phyloP scores from a whole-genome alignment of 2,888 invertebrate species.

The Drosophila nr. fundita region DNA sequence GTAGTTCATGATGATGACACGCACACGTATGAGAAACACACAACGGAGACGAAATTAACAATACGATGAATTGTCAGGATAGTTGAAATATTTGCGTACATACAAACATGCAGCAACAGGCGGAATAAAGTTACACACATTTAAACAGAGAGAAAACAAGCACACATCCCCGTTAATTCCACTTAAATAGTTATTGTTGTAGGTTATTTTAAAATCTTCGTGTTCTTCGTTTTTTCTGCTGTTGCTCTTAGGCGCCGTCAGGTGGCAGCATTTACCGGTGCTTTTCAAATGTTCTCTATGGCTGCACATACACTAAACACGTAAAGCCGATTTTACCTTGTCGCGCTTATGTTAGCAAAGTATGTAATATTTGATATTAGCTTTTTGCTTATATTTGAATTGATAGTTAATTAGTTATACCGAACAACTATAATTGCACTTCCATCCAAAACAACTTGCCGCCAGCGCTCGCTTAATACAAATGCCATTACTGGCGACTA shows the following conservation, averaged over 20 bases:
- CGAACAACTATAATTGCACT: slow-evolving; percentile 14
- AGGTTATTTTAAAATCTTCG: slow-evolving; percentile 4
- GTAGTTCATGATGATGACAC: slow-evolving; percentile 26
- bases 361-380: not conserved
- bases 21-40: slow-evolving; percentile 13
- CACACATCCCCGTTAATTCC: slow-evolving; percentile 21
- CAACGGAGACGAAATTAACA: slow-evolving; percentile 11
- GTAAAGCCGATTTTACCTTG: slow-evolving; percentile 4
- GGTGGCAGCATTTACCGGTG: slow-evolving; percentile 18
- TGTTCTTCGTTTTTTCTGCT: not conserved
- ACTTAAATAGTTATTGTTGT: slow-evolving; percentile 29
- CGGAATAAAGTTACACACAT: not conserved
- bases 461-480: slow-evolving; percentile 26
- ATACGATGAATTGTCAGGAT: slow-evolving; percentile 10
- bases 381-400: slow-evolving; percentile 7
- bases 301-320: slow-evolving; percentile 2
- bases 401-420: slow-evolving; percentile 23
- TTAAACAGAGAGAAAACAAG: slow-evolving; percentile 10
- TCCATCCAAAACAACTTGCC: slow-evolving; percentile 23
- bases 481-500: slow-evolving; percentile 37
- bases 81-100: slow-evolving; percentile 1
- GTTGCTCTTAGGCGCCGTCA: slow-evolving; percentile 6
- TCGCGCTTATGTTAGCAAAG: not conserved
- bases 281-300: not conserved
- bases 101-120: slow-evolving; percentile 18